These are phyloP conservation scores for Charadrius vociferus DNA, from an alignment of 2,113 vertebrate species.

Conservation along the genomic window DNA sequence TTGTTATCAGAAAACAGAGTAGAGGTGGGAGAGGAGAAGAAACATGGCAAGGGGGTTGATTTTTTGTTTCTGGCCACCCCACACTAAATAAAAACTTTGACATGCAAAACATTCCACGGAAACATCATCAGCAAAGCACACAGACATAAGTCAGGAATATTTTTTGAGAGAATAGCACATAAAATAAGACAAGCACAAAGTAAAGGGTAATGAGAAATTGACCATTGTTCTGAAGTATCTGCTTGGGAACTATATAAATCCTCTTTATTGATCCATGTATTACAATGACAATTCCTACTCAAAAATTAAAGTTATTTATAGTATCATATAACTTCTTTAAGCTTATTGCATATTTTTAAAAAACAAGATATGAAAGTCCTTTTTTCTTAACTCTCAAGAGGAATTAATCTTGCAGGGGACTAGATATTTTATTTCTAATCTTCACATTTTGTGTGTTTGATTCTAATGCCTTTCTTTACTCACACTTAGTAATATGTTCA, in stretches of 20 bases:
- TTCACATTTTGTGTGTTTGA: background rate
- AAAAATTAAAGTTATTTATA: conserved; percentile 38
- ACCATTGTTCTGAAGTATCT: conserved; percentile 39
- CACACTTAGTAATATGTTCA: background rate
- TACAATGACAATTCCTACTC: conserved; percentile 29
- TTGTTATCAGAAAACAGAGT: background rate
- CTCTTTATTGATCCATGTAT: conserved; percentile 28
- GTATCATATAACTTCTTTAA: background rate
- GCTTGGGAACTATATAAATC: conserved; percentile 37
- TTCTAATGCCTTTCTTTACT: background rate
- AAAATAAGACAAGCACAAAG: conserved; percentile 22
- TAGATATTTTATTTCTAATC: background rate
- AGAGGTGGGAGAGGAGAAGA: background rate
- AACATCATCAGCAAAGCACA: background rate
- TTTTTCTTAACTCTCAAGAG: background rate
- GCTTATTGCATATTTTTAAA: background rate
- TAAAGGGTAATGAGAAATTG: conserved; percentile 57
- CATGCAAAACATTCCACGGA: background rate
- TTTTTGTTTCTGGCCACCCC: background rate
- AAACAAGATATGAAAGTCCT: background rate
- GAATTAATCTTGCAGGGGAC: background rate
- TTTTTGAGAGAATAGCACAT: conserved; percentile 10
- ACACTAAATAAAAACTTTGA: background rate
- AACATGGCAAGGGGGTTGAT: background rate
- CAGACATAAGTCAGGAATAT: background rate